Evolutionary conservation across 2,888 invertebrate species (phyloP), one percentile per base, ranked within the genome.

Genomic region (Diadromus collaris): DNA sequence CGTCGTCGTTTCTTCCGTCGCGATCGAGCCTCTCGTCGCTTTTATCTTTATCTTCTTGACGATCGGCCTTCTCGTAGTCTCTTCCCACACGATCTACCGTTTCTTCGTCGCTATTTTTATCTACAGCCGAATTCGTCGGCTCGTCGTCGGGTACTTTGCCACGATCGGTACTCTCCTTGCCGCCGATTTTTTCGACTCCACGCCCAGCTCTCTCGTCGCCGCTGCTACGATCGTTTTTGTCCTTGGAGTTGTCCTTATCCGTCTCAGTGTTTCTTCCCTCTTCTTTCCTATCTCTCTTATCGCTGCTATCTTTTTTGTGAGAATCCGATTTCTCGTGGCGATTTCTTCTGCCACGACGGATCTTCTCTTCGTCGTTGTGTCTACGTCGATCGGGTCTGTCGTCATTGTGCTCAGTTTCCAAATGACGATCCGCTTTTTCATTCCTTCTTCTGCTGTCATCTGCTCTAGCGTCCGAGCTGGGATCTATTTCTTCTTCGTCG

Each of bases 401-500:
- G 13, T 78, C 51, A 10, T 6, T 10, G 9, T 51, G 21, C 13
- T 51, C 24, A 5, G 24, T 56, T 44, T 34, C 34, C n/a, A 10
- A 24, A 7, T 5, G 41, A 5, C 32, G n/a, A 19, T 41, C 44
- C 1, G 16, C 21, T n/a, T 64, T 54, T 21, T 58, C 64, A 13
- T 46, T 16, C 6, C 67, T 27, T 77, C 48, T 54, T 38, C 9
- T 16, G 5, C 38, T 38, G 21, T 51, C 48, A 44, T 73, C 68
- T 56, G 29, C 72, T 29, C 34, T 16, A 4, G 67, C 56, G 38
- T 58, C 44, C 74, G 19, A 75, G 78, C 78, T 46, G 65, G 67
- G 80, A 82, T 77, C 79, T 78, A 65, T 54, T 72, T 80, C 75
- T 81, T 81, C 48, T 44, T 73, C 60, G 68, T 19, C 58, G 56